Base-by-base conservation (phyloP, 2,888 invertebrate genomes). In the Mimas tiliae region DNA sequence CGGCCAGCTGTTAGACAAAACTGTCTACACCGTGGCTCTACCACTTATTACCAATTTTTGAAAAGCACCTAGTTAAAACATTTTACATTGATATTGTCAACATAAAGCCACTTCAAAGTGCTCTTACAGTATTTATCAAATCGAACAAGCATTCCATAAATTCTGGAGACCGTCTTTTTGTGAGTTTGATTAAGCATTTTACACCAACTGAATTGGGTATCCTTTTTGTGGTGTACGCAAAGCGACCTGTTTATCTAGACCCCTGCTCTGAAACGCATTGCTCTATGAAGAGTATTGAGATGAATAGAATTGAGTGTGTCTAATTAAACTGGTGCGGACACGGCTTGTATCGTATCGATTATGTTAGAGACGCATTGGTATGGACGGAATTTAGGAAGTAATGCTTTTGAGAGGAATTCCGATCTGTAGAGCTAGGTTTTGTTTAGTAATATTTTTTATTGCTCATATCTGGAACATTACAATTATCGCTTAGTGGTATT, bases 301-400 rank as follows among this genome's bases (percentile, higher is more conserved):
- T 6, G 42, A 65, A 66, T 9, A 9, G 72, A 78, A 86, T 84
- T 82, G 81, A 14, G 27, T 45, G 53, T 47, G 16, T 64, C 53
- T 53, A 3, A 7, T n/a, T 53, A 33, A 33, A 47, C 74, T 67
- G 83, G 82, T 77, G 88, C 88, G 82, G 74, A 75, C 45, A 64
- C 53, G 64, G 67, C 58, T 72, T 69, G 72, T 70, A 66, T 70
- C 70, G 71, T 66, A 72, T 73, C 75, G 72, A 74, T 74, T 75
- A 72, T 73, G 69, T 70, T 69, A 66, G 69, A 74, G 70, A 74
- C 74, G 75, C 75, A 69, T 70, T 63, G 69, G 72, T 70, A 76
- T 74, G 72, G 21, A 16, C 16, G 47, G 82, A 80, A 90, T 86
- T 86, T 83, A 76, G 83, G 85, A 86, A 86, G 84, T 80, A 68